Percentiles rank a stretch among this genome's conserved stretches.
Evolutionary conservation across 1,140 invertebrate genomes (phyloP).

Genomic region (Orussus abietinus): DNA sequence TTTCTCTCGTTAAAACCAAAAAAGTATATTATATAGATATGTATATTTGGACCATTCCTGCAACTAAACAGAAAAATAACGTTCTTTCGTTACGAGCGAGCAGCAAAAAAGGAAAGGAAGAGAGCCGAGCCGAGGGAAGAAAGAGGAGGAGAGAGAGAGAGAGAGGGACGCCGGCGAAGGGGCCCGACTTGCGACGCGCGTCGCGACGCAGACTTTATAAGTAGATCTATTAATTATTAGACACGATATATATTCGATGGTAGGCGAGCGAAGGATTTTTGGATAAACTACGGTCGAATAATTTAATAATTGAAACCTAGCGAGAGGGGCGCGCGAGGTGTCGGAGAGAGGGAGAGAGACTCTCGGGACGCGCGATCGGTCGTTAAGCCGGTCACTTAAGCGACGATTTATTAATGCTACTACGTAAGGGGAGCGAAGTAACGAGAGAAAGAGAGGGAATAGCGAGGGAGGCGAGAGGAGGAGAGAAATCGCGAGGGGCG

Average conservation of each 20-base stretch:
- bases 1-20: constrained; percentile 56
- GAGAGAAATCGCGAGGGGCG: constrained; percentile 18
- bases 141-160: constrained; percentile 14
- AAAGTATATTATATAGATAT: constrained; percentile 55
- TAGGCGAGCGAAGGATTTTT: constrained; percentile 21
- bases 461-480: constrained; percentile 4
- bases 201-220: constrained; percentile 44
- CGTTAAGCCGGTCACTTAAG: constrained; percentile 11
- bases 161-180: constrained; percentile 32
- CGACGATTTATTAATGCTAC: constrained; percentile 14
- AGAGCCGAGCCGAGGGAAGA: constrained; percentile 15
- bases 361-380: constrained; percentile 4
- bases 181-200: constrained; percentile 34
- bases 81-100: constrained; percentile 51
- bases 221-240: constrained; percentile 49
- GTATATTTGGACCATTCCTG: constrained; percentile 55
- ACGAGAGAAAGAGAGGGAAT: constrained; percentile 15
- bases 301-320: constrained; percentile 25
- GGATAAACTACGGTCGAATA: constrained; percentile 32
- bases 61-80: constrained; percentile 50
- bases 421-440: constrained; percentile 6
- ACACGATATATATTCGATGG: constrained; percentile 13
- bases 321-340: constrained; percentile 9
- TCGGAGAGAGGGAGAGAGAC: constrained; percentile 11
- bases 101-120: constrained; percentile 23